Percentiles rank a stretch among this genome's conserved stretches.
These are phyloP conservation scores for Phengaris alcon DNA, from an alignment of 2,888 invertebrate genomes.

Conservation along the genomic window DNA sequence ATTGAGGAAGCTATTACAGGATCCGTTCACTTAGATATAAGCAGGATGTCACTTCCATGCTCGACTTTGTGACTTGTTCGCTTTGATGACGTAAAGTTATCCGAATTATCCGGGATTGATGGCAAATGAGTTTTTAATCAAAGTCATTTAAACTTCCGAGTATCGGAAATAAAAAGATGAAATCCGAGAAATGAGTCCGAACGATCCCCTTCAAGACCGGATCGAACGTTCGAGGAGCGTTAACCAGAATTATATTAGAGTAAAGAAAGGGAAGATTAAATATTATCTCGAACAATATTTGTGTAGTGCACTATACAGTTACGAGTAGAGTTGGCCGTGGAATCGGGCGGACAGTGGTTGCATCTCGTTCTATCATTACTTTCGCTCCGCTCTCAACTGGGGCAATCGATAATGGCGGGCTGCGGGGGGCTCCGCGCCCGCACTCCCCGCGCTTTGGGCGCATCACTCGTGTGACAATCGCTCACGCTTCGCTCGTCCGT, in stretches of 20 bases:
- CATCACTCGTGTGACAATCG: slow-evolving; percentile 76
- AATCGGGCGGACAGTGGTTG: slow-evolving; percentile 70
- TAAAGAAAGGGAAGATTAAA: slow-evolving; percentile 65
- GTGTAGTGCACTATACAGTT: slow-evolving; percentile 70
- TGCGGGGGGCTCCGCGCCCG: slow-evolving; percentile 49
- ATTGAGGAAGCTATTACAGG: slow-evolving; percentile 78
- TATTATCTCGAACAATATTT: slow-evolving; percentile 70
- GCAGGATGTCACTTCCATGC: slow-evolving; percentile 76
- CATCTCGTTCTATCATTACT: slow-evolving; percentile 77
- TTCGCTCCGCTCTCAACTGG: slow-evolving; percentile 81
- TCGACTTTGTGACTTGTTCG: slow-evolving; percentile 74
- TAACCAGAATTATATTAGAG: slow-evolving; percentile 49
- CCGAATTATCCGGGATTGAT: slow-evolving; percentile 27
- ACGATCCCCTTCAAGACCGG: slow-evolving; percentile 34
- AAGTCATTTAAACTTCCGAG: slow-evolving; percentile 16
- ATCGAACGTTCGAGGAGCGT: slow-evolving; percentile 41
- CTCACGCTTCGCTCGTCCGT: slow-evolving; percentile 52
- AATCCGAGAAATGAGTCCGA: slow-evolving; percentile 32
- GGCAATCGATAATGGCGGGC: slow-evolving; percentile 81
- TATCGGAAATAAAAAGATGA: slow-evolving; percentile 17
- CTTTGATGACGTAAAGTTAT: slow-evolving; percentile 56
- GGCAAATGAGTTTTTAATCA: slow-evolving; percentile 21
- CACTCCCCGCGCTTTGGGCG: slow-evolving; percentile 54
- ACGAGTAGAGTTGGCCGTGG: slow-evolving; percentile 65
- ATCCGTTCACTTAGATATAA: slow-evolving; percentile 76